These are phyloP conservation scores for Nephrotoma appendiculata DNA, from an alignment of 2,888 invertebrate species.

Conservation along the genomic window DNA sequence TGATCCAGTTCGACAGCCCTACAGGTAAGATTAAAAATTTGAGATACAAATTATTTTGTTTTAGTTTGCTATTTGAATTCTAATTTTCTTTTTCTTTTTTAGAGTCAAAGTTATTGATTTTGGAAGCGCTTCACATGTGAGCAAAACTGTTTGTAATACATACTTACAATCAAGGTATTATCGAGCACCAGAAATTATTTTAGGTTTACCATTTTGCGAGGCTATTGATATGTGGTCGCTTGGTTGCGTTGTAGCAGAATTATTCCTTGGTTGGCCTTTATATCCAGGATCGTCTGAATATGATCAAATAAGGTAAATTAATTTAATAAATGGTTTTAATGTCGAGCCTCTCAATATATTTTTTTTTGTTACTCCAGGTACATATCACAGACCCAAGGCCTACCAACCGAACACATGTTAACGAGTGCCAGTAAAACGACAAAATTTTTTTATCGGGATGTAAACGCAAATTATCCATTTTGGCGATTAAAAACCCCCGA, in stretches of 20 bases:
- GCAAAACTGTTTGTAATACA: slow-evolving; percentile 98
- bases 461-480: slow-evolving; percentile 79
- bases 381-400: slow-evolving; percentile 92
- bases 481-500: slow-evolving; percentile 89
- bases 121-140: slow-evolving; percentile 97
- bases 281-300: slow-evolving; percentile 99
- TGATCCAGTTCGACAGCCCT: slow-evolving; percentile 94
- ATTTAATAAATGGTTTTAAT: slow-evolving; percentile 22
- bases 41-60: neutral
- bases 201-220: slow-evolving; percentile 97
- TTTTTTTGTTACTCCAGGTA: slow-evolving; percentile 33
- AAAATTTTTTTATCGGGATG: slow-evolving; percentile 95
- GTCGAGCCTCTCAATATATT: neutral
- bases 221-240: slow-evolving; percentile 99
- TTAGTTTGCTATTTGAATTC: neutral
- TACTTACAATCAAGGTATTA: slow-evolving; percentile 98
- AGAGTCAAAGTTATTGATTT: slow-evolving; percentile 99
- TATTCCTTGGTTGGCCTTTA: slow-evolving; percentile 98
- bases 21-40: slow-evolving; percentile 32
- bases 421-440: slow-evolving; percentile 94
- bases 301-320: slow-evolving; percentile 85
- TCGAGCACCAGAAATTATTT: slow-evolving; percentile 91
- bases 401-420: slow-evolving; percentile 97
- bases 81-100: neutral
- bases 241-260: slow-evolving; percentile 97